Evolutionary conservation across 2,113 vertebrate species (phyloP).

Genomic region (Myotis lucifugus): DNA sequence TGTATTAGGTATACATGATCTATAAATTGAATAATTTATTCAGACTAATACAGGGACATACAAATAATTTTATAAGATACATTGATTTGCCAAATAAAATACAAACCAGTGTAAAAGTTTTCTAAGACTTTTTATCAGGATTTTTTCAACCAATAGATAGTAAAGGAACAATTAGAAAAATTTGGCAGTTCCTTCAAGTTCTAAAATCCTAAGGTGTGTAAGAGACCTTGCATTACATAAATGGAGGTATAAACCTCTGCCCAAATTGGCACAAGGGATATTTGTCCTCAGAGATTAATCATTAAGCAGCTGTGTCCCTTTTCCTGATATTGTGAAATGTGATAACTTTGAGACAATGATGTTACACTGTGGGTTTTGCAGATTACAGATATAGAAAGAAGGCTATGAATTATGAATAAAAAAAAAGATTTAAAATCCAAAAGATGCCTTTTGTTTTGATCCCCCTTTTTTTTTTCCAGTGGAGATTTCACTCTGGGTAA

Average conservation of each 20-base stretch:
- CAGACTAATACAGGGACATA: not conserved
- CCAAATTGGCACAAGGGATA: conserved; percentile 6
- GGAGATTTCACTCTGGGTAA: conserved; percentile 65
- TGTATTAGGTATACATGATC: not conserved
- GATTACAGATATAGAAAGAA: conserved; percentile 54
- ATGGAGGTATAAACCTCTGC: conserved; percentile 21
- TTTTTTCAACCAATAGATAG: conserved; percentile 21
- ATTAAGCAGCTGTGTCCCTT: conserved; percentile 20
- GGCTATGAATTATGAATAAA: conserved; percentile 42
- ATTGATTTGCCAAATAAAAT: conserved; percentile 3
- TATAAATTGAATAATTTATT: not conserved
- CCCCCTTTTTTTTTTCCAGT: not conserved
- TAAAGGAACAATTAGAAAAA: not conserved
- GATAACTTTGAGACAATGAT: conserved; percentile 27
- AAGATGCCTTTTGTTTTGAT: conserved; percentile 65
- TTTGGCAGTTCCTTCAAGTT: not conserved
- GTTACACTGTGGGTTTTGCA: conserved; percentile 27
- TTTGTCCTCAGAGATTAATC: conserved; percentile 52
- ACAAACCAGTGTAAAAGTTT: conserved; percentile 31
- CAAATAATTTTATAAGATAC: conserved; percentile 4
- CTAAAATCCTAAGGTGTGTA: conserved; percentile 24
- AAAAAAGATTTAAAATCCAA: conserved; percentile 22
- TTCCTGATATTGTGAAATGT: not conserved
- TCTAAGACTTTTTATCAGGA: not conserved
- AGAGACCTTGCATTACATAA: conserved; percentile 16